Percentiles rank a stretch among this genome's conserved stretches.
phyloP scores from a whole-genome alignment of 2,797 vertebrate species.

The Garrulus glandarius region DNA sequence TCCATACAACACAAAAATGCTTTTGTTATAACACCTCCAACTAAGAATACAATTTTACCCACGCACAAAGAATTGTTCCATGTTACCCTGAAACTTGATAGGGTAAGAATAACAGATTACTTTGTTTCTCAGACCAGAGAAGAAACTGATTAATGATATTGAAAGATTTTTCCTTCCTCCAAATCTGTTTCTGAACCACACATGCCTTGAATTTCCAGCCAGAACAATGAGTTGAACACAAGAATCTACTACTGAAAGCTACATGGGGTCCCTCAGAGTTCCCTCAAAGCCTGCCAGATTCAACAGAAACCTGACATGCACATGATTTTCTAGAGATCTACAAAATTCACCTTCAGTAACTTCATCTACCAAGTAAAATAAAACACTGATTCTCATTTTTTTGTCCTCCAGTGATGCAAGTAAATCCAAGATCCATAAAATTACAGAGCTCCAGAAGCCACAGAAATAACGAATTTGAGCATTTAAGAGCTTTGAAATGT shows the following conservation, averaged over 20 bases:
- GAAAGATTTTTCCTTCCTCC: background rate
- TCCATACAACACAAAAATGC: background rate
- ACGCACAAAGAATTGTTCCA: background rate
- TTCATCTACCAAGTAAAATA: background rate
- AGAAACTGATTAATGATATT: fast-evolving
- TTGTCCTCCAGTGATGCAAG: background rate
- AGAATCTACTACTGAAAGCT: background rate
- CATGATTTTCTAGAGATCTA: background rate
- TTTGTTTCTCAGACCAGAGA: background rate
- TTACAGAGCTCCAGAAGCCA: background rate
- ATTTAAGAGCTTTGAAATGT: background rate
- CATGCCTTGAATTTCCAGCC: background rate
- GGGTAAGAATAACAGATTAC: background rate
- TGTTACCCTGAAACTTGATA: background rate
- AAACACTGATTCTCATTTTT: background rate
- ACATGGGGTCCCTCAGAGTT: background rate
- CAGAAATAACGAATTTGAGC: background rate
- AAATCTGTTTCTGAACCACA: background rate
- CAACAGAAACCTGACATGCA: background rate
- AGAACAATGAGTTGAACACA: background rate
- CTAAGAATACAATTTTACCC: background rate
- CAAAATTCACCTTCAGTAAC: background rate
- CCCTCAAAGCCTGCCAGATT: background rate
- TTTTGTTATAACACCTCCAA: background rate
- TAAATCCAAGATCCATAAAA: background rate